phyloP scores from a whole-genome alignment of 2,113 vertebrate species.

The Stomatorhinus ivindoensis region DNA sequence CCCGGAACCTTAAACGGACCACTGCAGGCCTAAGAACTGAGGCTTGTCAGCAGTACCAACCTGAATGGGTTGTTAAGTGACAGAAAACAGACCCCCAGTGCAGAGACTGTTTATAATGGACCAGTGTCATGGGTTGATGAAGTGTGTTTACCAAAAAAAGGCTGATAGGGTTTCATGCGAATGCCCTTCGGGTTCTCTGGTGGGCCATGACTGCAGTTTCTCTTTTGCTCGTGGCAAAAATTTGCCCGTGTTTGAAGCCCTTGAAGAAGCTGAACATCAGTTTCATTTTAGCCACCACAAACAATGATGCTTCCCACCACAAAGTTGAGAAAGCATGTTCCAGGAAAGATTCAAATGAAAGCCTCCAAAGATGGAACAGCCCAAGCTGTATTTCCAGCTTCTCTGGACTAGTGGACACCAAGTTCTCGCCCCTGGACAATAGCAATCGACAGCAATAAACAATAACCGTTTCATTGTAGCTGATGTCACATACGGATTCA shows the following conservation, averaged over 20 bases:
- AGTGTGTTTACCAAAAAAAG: background rate
- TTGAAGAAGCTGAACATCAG: background rate
- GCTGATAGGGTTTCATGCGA: background rate
- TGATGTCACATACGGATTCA: background rate
- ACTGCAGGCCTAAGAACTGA: background rate
- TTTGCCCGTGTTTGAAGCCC: background rate
- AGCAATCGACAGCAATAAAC: background rate
- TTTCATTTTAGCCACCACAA: background rate
- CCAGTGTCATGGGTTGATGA: background rate
- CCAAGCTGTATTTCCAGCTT: background rate
- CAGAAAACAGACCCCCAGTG: constrained; percentile 1
- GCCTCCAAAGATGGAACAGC: background rate
- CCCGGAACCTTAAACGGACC: background rate
- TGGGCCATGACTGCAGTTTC: background rate
- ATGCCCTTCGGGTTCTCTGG: background rate
- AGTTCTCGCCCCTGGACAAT: background rate
- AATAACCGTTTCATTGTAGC: background rate
- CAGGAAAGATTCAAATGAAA: background rate
- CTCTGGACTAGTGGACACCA: background rate
- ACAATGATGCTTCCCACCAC: background rate
- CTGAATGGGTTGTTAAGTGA: background rate
- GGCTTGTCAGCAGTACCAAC: background rate
- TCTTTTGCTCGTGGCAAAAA: background rate
- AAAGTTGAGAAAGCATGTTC: background rate
- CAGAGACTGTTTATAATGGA: background rate